phyloP scores from a whole-genome alignment of 2,113 vertebrate genomes.

The Okapia johnstoni region DNA sequence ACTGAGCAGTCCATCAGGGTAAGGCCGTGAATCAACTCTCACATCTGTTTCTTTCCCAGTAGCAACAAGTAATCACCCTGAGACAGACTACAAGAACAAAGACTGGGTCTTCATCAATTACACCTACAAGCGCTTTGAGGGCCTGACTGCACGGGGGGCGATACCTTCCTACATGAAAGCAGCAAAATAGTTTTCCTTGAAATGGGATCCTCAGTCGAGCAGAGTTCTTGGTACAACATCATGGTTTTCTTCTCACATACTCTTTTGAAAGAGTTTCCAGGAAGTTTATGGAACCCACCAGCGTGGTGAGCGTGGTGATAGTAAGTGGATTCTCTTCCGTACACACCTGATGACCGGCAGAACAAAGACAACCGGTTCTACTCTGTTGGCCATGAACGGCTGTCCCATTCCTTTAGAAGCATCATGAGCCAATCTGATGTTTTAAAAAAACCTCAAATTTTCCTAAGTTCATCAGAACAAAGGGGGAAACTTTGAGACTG shows the following conservation, averaged over 20 bases:
- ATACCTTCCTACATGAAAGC: conserved; percentile 98
- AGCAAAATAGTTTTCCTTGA: conserved; percentile 82
- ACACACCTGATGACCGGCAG: conserved; percentile 3
- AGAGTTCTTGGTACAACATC: neutral
- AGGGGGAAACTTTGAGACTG: neutral
- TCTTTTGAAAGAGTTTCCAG: conserved; percentile 53
- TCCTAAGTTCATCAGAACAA: conserved; percentile 49
- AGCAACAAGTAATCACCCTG: conserved; percentile 89
- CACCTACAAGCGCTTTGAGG: conserved; percentile 98
- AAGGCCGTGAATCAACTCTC: neutral
- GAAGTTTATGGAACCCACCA: conserved; percentile 41
- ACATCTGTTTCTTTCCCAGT: conserved; percentile 70
- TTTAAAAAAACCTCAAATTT: neutral
- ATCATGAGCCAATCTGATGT: conserved; percentile 30
- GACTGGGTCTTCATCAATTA: conserved; percentile 99
- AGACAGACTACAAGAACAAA: conserved; percentile 97
- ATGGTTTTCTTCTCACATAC: conserved; percentile 26
- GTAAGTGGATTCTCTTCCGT: conserved; percentile 35
- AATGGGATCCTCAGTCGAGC: neutral
- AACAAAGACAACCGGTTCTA: neutral
- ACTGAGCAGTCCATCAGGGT: neutral
- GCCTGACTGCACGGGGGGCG: conserved; percentile 94
- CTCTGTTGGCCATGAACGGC: conserved; percentile 22
- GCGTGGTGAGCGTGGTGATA: conserved; percentile 20
- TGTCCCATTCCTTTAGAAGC: conserved; percentile 66